Evolutionary conservation across 30 jellyfish, hydroid and myxozoan species (phyloP), one percentile per base, ranked within the genome.

Genomic region (Pseudorhiza aurosa): DNA sequence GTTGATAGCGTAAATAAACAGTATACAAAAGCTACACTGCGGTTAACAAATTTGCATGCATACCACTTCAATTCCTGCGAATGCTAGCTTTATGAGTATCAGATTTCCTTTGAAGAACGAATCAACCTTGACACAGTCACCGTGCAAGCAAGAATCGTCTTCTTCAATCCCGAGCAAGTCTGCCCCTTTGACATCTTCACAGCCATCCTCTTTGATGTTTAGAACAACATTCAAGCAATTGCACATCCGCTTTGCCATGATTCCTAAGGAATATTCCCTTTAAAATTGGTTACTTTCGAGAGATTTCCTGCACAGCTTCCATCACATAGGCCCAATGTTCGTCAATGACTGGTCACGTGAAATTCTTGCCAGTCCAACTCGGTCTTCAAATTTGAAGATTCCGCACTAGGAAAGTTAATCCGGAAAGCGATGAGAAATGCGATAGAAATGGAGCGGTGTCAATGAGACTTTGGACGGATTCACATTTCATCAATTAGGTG

Each of bases 51-150:
- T 33, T 31, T 14, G 12, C 18, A 40, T 43, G 28, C 85, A 56
- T 79, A 92, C 98, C 95, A 84, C 88, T 85, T 92, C 98, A 28
- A 92, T 67, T 35, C 98, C 98, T 51, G 90, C 88, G 28, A 85
- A 17, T 21, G 96, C 92, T 72, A 85, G 77, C 63, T 81, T 60
- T 24, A 92, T 95, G 46, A 87, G 97, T 15, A 85, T 18, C 46
- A 92, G 72, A 7, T 78, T 55, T 42, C 74, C 79, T 8, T 43
- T 63, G 81, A 92, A 85, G 63, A 92, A 92, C 10, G 59, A 30
- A 53, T 73, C 86, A 17, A 36, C 60, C 50, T 22, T 47, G 30
- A 65, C 80, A 31, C 21, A 56, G 19, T 22, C 72, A 0, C 60
- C 72, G 9, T 33, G 21, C 35, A 53, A 53, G 17, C 19, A 21